Base-by-base conservation (phyloP, 2,797 vertebrate genomes). In the Potorous gilbertii region DNA sequence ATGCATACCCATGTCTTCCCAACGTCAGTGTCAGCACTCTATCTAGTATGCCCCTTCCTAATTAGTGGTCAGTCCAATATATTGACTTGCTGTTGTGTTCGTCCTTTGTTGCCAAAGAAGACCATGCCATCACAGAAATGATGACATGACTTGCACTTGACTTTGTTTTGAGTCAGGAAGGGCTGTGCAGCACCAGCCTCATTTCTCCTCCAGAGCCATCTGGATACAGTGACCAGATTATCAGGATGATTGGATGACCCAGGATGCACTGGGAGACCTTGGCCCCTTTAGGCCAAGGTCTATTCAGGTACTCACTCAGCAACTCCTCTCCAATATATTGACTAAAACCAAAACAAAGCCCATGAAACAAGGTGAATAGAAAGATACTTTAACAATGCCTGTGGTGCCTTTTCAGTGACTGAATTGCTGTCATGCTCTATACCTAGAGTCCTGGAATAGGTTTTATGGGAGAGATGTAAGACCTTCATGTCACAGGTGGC, bases 311-410 rank as follows among this genome's bases (percentile, higher is more conserved):
- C 52, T 52, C 6, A 52, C 52, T 52, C 52, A 52, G 52, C 52
- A 6, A 5, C 52, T 0, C 52, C 52, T 52, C 6, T 0, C 28
- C 2, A 94, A 91, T 55, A 55, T 29, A 40, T 55, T 92, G 91
- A 54, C 31, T 14, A 57, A 90, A 95, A 93, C 12, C 59, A 50
- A 24, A 0, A 29, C 55, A 90, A 94, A 91, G 1, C 21, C 14
- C 27, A 24, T 90, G 95, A 87, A 95, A 31, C 8, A 50, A 81
- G 94, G 94, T n/a, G 89, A 90, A 93, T 96, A 91, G 27, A 10
- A 57, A 56, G 87, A 0, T 4, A 12, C 40, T 81, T 46, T 40
- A 46, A 81, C 74, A 81, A 46, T 0, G 9, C 40, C 74, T 81
- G 9, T 24, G 46, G 40, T 87, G 74, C 40, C 74, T 87, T 87